These are phyloP conservation scores for Magallana gigas DNA, from an alignment of 1,140 invertebrate species.

Conservation along the genomic window DNA sequence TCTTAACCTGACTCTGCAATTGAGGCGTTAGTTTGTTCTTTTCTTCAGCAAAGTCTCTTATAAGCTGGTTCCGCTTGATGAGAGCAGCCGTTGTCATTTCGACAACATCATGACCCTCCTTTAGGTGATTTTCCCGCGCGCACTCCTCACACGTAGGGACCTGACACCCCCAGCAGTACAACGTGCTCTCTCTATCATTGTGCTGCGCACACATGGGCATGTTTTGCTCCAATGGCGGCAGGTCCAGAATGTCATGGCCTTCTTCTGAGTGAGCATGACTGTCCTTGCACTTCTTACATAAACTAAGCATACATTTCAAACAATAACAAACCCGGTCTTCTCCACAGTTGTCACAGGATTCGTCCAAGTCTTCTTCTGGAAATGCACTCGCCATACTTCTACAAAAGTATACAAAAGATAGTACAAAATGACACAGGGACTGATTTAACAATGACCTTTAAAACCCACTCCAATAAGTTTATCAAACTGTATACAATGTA, in stretches of 20 bases:
- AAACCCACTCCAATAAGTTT: too few species aligned
- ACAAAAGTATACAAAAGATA: not conserved
- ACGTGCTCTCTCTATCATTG: not conserved
- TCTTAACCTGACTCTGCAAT: not conserved
- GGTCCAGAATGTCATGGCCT: not conserved
- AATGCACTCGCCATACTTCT: not conserved
- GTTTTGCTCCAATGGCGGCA: not conserved
- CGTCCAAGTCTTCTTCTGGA: not conserved
- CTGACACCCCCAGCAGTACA: slow-evolving; percentile 2
- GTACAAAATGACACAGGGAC: too few species aligned
- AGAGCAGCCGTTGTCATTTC: not conserved
- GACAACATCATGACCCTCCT: not conserved
- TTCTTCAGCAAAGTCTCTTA: not conserved
- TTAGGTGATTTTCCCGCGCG: not conserved
- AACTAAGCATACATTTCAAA: not conserved
- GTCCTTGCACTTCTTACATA: slow-evolving; percentile 15
- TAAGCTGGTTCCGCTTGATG: not conserved
- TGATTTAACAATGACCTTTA: too few species aligned
- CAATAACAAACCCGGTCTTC: not conserved
- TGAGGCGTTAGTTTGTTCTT: not conserved
- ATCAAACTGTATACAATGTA: too few species aligned
- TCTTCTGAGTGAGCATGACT: not conserved
- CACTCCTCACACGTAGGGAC: not conserved
- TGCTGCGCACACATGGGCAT: not conserved
- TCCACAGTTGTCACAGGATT: not conserved